Base-by-base conservation (phyloP, 1,140 invertebrate species). In the Aphaenogaster floridana region DNA sequence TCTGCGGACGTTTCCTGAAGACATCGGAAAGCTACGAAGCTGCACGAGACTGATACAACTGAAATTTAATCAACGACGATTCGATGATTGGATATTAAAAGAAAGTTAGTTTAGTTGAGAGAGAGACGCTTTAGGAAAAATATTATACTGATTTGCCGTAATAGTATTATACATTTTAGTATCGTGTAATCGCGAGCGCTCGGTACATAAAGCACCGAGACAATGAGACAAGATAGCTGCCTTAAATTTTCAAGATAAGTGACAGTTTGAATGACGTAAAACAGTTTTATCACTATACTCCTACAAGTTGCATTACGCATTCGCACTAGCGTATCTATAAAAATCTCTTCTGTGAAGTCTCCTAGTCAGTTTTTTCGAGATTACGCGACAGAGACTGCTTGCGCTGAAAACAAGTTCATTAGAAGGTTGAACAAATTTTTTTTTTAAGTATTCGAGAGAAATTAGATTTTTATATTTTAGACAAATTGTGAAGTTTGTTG, bases 231-330 rank as follows among this genome's bases (percentile, higher is more conserved):
- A 86, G 87, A 90, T 71, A 90, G 45, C 83, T 88, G 81, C 77
- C 87, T 88, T 91, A 91, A 78, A 90, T 74, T 88, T 88, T 59
- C 87, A 83, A 81, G 63, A 83, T 63, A 80, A 48, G 45, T 64
- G 83, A 61, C 21, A 90, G 28, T 36, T 42, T 39, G 61, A 86
- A 68, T 81, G 81, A 88, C 54, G 74, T 74, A 63, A 83, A 39
- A 84, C 68, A 48, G 42, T 61, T 86, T 90, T 64, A 87, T 90
- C 86, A 42, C 36, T 89, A 36, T 78, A 78, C 42, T 39, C 52
- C 42, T 68, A 61, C 17, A 81, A 90, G 57, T 85, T 89, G 21
- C n/a, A 76, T 48, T 28, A 50, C 64, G 28, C 54, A 48, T 63
- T 39, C 54, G 9, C 50, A 52, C 36, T 21, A n/a, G 69, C 54